Percentiles rank a stretch among this genome's conserved stretches.
Conservation (phyloP, 2,888 invertebrate genomes). For the Hofmannophila pseudospretella region DNA sequence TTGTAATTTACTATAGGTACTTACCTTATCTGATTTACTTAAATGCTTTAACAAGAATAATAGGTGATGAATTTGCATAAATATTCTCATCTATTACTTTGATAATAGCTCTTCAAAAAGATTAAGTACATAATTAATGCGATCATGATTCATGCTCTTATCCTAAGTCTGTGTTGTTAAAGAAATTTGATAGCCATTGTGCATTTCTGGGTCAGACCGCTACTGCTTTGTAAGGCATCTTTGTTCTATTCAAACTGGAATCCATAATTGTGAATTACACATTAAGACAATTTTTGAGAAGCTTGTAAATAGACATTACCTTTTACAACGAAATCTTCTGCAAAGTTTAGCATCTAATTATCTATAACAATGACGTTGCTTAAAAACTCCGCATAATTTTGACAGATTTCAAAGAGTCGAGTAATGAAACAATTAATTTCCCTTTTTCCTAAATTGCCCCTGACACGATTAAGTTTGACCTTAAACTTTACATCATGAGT, state of each 20-base stretch:
- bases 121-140: conserved; percentile 27
- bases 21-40: background rate
- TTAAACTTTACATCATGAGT: conserved; percentile 1
- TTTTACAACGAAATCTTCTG: no score
- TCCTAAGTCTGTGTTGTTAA: conserved; percentile 22
- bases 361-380: no score
- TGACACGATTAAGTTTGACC: conserved; percentile 1
- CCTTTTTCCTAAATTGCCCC: background rate
- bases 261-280: no score
- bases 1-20: background rate
- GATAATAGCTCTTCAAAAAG: conserved; percentile 37
- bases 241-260: conserved; percentile 28
- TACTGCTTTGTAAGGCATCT: conserved; percentile 26
- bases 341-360: no score
- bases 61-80: background rate
- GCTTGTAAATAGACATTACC: no score
- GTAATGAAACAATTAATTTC: no score
- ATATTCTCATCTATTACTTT: conserved; percentile 32
- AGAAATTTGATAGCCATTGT: conserved; percentile 59
- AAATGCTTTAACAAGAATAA: background rate
- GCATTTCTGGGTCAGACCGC: conserved; percentile 54
- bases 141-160: conserved; percentile 37
- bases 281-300: no score
- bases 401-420: no score
- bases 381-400: no score